Conservation (phyloP, 1,140 invertebrate species). For the Formica selysi region DNA sequence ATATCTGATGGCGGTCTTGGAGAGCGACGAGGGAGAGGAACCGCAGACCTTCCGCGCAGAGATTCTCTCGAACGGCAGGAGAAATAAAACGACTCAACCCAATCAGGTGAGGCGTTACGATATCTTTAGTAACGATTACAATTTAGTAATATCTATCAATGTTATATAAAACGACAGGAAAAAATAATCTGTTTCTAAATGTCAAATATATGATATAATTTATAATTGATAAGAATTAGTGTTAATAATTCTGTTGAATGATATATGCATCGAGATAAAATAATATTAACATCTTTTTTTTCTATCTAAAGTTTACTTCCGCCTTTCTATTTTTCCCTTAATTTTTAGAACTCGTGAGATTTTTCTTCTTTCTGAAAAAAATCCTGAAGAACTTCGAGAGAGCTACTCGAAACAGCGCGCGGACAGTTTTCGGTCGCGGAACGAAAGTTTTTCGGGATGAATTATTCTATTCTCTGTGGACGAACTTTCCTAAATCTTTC, state of each 20-base stretch:
- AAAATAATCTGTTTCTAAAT: not conserved
- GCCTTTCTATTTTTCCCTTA: not conserved
- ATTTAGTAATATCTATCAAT: not conserved
- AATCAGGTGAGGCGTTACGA: constrained; percentile 72
- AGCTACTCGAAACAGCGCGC: constrained; percentile 29
- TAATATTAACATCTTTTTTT: not conserved
- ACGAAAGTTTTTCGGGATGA: constrained; percentile 25
- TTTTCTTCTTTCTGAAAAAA: not conserved
- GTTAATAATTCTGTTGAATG: not conserved
- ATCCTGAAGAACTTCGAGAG: not conserved
- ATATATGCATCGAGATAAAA: not conserved
- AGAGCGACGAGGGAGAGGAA: constrained; percentile 90
- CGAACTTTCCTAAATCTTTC: constrained; percentile 56
- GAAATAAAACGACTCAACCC: constrained; percentile 79
- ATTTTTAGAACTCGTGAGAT: not conserved
- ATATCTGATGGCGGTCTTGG: constrained; percentile 93
- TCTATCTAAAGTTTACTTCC: not conserved
- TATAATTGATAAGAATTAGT: not conserved
- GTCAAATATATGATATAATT: not conserved
- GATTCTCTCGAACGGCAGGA: constrained; percentile 87
- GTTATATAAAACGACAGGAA: not conserved
- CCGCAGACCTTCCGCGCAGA: constrained; percentile 92
- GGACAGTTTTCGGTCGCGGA: constrained; percentile 12
- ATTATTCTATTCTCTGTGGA: constrained; percentile 7
- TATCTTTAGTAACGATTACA: not conserved